Evolutionary conservation across 2,888 invertebrate genomes (phyloP).

Genomic region (Cephus pulcher): DNA sequence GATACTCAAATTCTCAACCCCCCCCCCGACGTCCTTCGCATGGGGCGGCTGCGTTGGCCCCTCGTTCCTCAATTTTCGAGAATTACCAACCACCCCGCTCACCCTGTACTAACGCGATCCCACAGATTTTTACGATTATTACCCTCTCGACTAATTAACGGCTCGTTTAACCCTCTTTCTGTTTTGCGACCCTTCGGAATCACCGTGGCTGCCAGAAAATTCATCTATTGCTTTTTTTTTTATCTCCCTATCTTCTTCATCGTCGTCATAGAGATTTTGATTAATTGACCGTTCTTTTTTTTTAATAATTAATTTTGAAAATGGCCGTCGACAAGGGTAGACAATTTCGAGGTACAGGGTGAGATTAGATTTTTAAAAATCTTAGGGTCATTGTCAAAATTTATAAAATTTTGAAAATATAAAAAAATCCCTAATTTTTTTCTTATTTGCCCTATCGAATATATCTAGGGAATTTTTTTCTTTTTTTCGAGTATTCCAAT

Average conservation of each 20-base stretch:
- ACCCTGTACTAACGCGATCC: background rate
- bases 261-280: background rate
- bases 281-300: background rate
- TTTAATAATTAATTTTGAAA: background rate
- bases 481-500: too few species aligned
- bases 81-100: background rate
- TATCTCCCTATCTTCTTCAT: background rate
- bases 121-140: background rate
- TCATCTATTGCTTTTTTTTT: background rate
- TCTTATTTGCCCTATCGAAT: too few species aligned
- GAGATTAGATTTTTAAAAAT: too few species aligned
- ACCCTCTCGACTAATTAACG: background rate
- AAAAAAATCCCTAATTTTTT: background rate
- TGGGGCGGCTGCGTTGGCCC: background rate
- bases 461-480: background rate
- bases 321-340: too few species aligned
- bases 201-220: background rate
- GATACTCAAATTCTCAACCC: too few species aligned
- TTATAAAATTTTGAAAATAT: background rate
- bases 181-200: background rate
- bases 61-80: background rate
- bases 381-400: too few species aligned
- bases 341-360: too few species aligned
- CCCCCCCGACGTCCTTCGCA: background rate
- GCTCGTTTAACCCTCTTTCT: background rate